phyloP scores from a whole-genome alignment of 2,888 invertebrate genomes.

The Tillus elongatus region DNA sequence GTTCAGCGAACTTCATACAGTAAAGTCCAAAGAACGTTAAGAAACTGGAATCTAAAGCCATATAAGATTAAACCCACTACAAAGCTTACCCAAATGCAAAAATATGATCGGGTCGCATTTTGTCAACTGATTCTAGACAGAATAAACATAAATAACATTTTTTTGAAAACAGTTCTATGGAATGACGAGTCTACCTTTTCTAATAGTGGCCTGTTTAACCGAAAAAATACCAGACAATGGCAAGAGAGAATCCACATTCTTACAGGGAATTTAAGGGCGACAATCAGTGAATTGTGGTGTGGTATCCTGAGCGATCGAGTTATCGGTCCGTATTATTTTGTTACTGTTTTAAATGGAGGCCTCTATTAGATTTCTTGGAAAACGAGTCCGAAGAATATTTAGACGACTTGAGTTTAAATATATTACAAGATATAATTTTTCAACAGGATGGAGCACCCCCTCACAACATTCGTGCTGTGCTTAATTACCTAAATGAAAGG shows the following conservation, averaged over 20 bases:
- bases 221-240: slow-evolving; percentile 1
- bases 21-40: too few relatives aligned
- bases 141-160: too few relatives aligned
- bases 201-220: too few relatives aligned
- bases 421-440: slow-evolving; percentile 1
- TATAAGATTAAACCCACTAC: too few relatives aligned
- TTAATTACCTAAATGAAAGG: slow-evolving; percentile 1
- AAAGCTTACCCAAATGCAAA: too few relatives aligned
- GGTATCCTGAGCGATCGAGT: slow-evolving; percentile 4
- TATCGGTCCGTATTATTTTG: background rate
- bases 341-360: slow-evolving; percentile 1
- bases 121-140: too few relatives aligned
- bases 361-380: slow-evolving; percentile 1
- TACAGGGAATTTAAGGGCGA: slow-evolving; percentile 2
- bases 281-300: slow-evolving; percentile 1
- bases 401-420: background rate
- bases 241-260: slow-evolving; percentile 2
- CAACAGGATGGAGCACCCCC: slow-evolving; percentile 4
- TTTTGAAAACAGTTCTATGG: too few relatives aligned
- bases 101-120: too few relatives aligned
- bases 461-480: background rate
- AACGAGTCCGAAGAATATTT: slow-evolving; percentile 2
- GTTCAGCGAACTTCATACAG: slow-evolving; percentile 3
- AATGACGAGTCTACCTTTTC: too few relatives aligned
- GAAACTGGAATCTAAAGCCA: too few relatives aligned